phyloP scores from a whole-genome alignment of 2,113 vertebrate species.

The Rhineura floridana region DNA sequence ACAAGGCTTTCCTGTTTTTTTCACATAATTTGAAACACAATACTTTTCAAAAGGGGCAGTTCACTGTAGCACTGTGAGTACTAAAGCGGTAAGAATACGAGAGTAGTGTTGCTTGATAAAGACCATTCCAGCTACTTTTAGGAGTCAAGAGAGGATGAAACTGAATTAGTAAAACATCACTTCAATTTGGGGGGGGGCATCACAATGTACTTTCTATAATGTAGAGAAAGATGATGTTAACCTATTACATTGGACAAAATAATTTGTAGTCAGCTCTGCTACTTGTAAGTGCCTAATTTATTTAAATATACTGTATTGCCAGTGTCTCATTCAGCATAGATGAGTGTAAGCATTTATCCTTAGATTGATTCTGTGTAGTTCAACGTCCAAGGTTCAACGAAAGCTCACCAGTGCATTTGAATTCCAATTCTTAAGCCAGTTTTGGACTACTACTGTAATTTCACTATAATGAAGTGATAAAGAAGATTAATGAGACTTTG shows the following conservation, averaged over 20 bases:
- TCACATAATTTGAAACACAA: not conserved
- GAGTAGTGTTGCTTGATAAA: not conserved
- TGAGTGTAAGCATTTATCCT: conserved; percentile 22
- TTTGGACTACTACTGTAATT: conserved; percentile 33
- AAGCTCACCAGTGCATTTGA: conserved; percentile 20
- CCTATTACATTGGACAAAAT: conserved; percentile 28
- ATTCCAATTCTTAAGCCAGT: conserved; percentile 18
- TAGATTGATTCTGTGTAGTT: conserved; percentile 22
- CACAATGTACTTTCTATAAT: not conserved
- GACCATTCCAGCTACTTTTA: not conserved
- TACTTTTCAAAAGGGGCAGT: not conserved
- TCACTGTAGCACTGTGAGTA: not conserved
- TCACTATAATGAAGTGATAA: conserved; percentile 30
- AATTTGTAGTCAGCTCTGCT: conserved; percentile 27
- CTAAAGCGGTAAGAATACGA: not conserved
- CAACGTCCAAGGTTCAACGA: conserved; percentile 37
- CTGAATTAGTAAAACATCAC: not conserved
- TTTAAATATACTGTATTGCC: conserved; percentile 33
- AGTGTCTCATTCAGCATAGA: conserved; percentile 17
- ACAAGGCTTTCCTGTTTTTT: not conserved
- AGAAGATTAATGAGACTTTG: conserved; percentile 40
- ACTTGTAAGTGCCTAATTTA: conserved; percentile 2
- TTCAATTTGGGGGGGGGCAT: not conserved
- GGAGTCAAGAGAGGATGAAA: not conserved
- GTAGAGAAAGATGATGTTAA: conserved; percentile 17